Evolutionary conservation across 1,140 invertebrate genomes (phyloP).

Genomic region (Bombyx mandarina): DNA sequence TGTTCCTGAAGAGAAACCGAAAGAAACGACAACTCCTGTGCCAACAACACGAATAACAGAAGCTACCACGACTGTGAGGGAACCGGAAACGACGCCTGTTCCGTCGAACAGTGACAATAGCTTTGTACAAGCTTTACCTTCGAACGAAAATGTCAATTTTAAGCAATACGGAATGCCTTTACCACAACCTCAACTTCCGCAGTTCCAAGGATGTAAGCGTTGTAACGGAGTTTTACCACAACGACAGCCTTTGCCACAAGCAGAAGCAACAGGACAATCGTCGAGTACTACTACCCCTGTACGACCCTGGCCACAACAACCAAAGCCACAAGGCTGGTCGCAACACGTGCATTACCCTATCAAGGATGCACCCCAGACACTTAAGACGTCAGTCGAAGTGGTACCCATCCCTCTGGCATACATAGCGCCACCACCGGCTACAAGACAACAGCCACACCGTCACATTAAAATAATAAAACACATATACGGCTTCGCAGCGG

Average conservation of each 20-base stretch:
- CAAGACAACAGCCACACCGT: slow-evolving; percentile 22
- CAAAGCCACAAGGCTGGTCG: slow-evolving; percentile 3
- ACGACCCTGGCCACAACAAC: slow-evolving; percentile 4
- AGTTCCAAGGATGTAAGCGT: neutral
- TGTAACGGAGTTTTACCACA: neutral
- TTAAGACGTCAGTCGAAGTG: slow-evolving; percentile 56
- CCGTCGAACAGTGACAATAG: slow-evolving; percentile 44
- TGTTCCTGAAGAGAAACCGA: slow-evolving; percentile 28
- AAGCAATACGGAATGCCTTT: slow-evolving; percentile 12
- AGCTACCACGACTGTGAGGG: slow-evolving; percentile 26
- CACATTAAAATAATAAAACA: slow-evolving; percentile 34
- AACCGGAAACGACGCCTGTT: slow-evolving; percentile 34
- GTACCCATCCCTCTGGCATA: slow-evolving; percentile 53
- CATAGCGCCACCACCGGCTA: slow-evolving; percentile 49
- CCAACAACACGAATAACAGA: slow-evolving; percentile 18
- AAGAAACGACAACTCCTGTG: slow-evolving; percentile 34
- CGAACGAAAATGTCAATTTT: slow-evolving; percentile 50
- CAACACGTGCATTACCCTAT: slow-evolving; percentile 5
- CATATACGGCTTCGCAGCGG: slow-evolving; percentile 44
- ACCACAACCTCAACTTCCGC: slow-evolving; percentile 5
- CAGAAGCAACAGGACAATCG: neutral
- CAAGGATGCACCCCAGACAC: slow-evolving; percentile 29
- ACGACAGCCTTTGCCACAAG: slow-evolving; percentile 1
- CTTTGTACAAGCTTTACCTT: slow-evolving; percentile 47
- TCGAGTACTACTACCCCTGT: neutral